Percentiles rank a stretch among this genome's conserved stretches.
Conservation (phyloP, 2,888 invertebrate genomes). For the Diaperis boleti region DNA sequence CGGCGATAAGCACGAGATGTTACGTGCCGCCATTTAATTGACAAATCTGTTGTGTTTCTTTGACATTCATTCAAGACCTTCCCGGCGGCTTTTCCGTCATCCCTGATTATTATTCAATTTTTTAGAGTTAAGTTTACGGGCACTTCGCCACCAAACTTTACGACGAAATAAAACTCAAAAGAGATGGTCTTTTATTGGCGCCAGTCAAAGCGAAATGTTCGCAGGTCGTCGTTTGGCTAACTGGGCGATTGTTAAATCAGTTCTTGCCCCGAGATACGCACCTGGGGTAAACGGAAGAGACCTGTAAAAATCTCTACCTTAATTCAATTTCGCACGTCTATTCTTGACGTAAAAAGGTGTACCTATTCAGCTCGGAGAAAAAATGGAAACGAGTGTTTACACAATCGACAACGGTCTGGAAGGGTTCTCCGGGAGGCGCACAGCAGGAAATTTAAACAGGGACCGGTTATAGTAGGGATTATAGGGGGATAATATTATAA, state of each 20-base stretch:
- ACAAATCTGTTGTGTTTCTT: constrained; percentile 21
- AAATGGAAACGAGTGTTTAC: constrained; percentile 19
- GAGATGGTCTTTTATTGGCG: constrained; percentile 8
- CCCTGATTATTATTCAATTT: constrained; percentile 29
- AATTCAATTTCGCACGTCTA: constrained; percentile 28
- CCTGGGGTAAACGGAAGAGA: constrained; percentile 18
- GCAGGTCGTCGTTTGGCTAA: constrained; percentile 17
- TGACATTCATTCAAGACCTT: constrained; percentile 6
- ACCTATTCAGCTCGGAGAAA: neutral
- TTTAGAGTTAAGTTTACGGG: constrained; percentile 19
- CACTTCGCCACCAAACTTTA: constrained; percentile 18
- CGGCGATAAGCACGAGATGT: constrained; percentile 11
- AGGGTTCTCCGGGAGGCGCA: constrained; percentile 1
- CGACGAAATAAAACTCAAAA: constrained; percentile 23
- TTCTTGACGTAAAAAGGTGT: neutral
- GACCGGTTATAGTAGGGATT: constrained; percentile 15
- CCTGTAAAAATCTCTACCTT: constrained; percentile 24
- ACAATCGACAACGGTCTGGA: constrained; percentile 17
- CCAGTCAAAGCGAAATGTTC: constrained; percentile 8
- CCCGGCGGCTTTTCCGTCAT: constrained; percentile 2
- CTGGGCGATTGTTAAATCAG: constrained; percentile 23
- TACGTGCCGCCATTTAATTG: constrained; percentile 21
- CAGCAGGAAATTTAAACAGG: constrained; percentile 29
- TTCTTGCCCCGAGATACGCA: constrained; percentile 6
- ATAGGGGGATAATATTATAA: constrained; percentile 8